Base-by-base conservation (phyloP, 2,888 invertebrate species). In the Ischnura elegans region DNA sequence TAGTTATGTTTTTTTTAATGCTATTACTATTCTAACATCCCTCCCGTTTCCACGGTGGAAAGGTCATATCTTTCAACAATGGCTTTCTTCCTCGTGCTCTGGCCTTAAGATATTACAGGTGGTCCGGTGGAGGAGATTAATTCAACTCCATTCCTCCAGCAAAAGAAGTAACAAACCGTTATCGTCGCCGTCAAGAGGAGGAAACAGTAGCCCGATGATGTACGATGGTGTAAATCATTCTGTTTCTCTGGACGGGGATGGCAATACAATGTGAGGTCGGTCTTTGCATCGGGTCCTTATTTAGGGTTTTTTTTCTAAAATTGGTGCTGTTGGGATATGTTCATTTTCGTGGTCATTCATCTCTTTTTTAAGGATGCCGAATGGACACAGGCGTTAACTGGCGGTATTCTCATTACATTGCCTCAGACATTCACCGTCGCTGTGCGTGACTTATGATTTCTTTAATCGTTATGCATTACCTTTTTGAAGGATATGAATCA, bases 191-290 rank as follows among this genome's bases (percentile, higher is more conserved):
- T 10, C 6, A 16, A 76, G 76, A 36, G 29, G 29, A 36, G 76
- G 76, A 13, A 76, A 76, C 76, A 76, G 76, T 76, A 76, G 76
- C 76, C 29, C 76, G 76, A 36, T 76, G 76, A 76, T 76, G 36
- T 76, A 76, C 76, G 29, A 36, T 76, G 76, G 76, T 36, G 29
- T 76, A 76, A 76, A 76, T 76, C 76, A 76, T 36, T 76, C 76
- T 51, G 29, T 36, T 29, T 76, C 76, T 36, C 76, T 36, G 8
- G 4, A 76, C 76, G 76, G 36, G 76, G 25, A 6, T 13, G 25
- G n/a, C n/a, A 76, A 76, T 36, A 13, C 76, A 36, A 2, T 76
- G 51, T 51, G 29, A 76, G 76, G 76, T 76, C 76, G 76, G 76
- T 1, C 76, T 21, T 76, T 29, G 76, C 16, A 76, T 76, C 36